phyloP scores from a whole-genome alignment of 2,797 vertebrate genomes.

The Falco columbarius region DNA sequence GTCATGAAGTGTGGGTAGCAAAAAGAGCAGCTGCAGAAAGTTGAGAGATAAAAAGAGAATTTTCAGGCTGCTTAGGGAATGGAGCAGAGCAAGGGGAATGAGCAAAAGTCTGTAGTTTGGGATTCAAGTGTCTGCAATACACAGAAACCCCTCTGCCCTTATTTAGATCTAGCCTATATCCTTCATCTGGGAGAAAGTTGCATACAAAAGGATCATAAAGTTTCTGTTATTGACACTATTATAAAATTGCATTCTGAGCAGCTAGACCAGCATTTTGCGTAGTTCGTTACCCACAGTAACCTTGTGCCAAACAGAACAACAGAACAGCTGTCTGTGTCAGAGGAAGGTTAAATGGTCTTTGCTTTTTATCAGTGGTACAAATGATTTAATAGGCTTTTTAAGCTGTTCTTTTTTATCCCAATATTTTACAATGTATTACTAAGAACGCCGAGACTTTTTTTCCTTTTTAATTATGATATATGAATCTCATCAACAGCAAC shows the following conservation, averaged over 20 bases:
- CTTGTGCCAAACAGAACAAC: conserved; percentile 6
- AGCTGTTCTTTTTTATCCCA: conserved; percentile 30
- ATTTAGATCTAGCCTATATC: not conserved
- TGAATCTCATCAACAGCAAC: not conserved
- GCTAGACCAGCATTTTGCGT: not conserved
- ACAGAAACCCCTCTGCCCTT: not conserved
- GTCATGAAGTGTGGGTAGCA: not conserved
- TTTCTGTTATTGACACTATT: not conserved
- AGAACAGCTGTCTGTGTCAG: conserved; percentile 22
- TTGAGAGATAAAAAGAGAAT: not conserved
- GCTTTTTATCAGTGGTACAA: conserved; percentile 8
- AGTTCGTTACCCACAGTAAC: not conserved
- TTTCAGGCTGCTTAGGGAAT: not conserved
- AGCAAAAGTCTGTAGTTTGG: not conserved
- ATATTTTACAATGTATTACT: not conserved
- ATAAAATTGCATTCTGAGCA: not conserved
- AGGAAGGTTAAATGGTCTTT: conserved; percentile 35
- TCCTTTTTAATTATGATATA: conserved; percentile 29
- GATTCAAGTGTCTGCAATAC: not conserved
- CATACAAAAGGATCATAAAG: not conserved
- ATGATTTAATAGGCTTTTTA: conserved; percentile 41
- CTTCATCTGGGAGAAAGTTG: not conserved
- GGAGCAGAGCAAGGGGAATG: not conserved
- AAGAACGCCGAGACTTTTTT: not conserved
- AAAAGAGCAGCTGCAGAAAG: not conserved